These are phyloP conservation scores for Meliscaeva auricollis DNA, from an alignment of 2,888 invertebrate genomes.

Conservation along the genomic window DNA sequence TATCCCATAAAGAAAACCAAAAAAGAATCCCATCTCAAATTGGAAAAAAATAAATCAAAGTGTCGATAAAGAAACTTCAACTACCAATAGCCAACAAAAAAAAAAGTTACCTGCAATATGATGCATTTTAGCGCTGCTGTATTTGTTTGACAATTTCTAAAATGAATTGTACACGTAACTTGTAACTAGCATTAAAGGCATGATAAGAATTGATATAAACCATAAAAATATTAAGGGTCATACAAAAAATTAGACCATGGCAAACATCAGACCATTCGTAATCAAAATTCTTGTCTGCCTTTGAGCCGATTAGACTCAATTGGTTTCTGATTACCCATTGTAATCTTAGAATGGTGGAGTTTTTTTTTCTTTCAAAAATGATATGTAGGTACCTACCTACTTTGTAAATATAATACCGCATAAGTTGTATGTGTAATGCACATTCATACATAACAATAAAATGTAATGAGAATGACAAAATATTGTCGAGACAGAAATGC, in stretches of 20 bases:
- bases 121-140: background rate
- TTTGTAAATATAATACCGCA: background rate
- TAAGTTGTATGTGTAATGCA: background rate
- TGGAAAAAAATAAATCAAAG: too few species aligned
- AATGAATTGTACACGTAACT: background rate
- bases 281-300: background rate
- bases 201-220: background rate
- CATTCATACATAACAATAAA: too few species aligned
- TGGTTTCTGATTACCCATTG: conserved; percentile 22
- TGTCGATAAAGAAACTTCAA: too few species aligned
- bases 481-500: conserved; percentile 9
- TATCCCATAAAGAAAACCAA: too few species aligned
- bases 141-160: background rate
- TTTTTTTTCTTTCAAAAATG: too few species aligned
- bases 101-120: background rate
- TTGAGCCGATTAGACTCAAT: conserved; percentile 9
- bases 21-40: too few species aligned
- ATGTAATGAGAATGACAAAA: too few species aligned
- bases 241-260: conserved; percentile 7
- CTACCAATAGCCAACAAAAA: background rate
- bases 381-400: background rate
- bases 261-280: conserved; percentile 8
- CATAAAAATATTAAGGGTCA: background rate
- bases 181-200: background rate
- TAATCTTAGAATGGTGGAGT: conserved; percentile 4